phyloP scores from a whole-genome alignment of 2,888 invertebrate genomes.

The Selenia dentaria region DNA sequence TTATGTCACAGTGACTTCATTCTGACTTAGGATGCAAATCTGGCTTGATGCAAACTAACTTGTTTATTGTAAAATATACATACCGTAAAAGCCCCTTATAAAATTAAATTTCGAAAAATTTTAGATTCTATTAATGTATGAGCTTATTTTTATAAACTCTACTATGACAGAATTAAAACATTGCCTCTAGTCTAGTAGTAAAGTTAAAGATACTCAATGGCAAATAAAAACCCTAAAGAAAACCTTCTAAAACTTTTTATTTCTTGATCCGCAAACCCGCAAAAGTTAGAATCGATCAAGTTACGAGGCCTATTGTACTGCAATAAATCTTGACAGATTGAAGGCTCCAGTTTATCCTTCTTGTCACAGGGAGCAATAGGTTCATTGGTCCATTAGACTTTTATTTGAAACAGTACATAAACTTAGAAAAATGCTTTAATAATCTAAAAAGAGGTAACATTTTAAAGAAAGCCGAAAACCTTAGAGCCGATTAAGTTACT shows the following conservation, averaged over 20 bases:
- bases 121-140: no score
- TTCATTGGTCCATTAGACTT: conserved; percentile 7
- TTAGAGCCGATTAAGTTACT: conserved; percentile 22
- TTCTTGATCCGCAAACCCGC: conserved; percentile 11
- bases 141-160: no score
- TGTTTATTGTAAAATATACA: no score
- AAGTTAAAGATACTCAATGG: background rate
- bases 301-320: conserved; percentile 17
- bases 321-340: conserved; percentile 26
- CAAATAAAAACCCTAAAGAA: conserved; percentile 3
- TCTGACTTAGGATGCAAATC: no score
- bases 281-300: conserved; percentile 23
- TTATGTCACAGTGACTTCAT: no score
- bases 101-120: no score
- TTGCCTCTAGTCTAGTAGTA: no score
- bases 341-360: conserved; percentile 19
- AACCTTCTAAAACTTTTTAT: conserved; percentile 6
- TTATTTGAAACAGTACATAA: conserved; percentile 3
- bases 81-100: no score
- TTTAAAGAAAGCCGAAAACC: conserved; percentile 19
- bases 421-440: no score
- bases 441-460: no score
- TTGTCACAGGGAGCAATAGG: conserved; percentile 7
- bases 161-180: no score
- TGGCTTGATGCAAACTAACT: no score